phyloP scores from a whole-genome alignment of 2,797 vertebrate genomes.

The Cebuella pygmaea region DNA sequence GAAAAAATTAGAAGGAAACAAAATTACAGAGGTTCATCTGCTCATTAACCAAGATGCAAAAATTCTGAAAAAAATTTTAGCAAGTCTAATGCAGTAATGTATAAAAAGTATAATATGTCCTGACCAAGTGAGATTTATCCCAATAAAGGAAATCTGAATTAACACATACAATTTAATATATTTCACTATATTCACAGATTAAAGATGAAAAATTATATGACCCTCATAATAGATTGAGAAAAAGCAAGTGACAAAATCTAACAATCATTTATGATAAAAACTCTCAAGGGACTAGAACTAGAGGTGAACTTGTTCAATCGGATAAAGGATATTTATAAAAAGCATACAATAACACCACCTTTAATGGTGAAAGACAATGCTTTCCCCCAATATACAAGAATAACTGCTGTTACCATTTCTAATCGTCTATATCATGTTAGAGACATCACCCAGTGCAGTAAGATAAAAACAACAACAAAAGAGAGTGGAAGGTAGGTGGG shows the following conservation, averaged over 20 bases:
- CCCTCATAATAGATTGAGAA: not conserved
- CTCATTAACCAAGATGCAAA: not conserved
- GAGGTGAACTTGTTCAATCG: not conserved
- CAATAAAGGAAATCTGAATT: not conserved
- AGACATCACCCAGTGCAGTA: not conserved
- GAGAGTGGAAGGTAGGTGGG: accelerated
- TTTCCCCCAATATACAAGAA: not conserved
- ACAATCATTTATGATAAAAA: not conserved
- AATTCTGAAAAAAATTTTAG: not conserved
- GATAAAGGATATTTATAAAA: not conserved
- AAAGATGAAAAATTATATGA: not conserved
- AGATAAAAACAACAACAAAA: not conserved
- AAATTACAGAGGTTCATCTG: not conserved
- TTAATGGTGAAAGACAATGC: not conserved
- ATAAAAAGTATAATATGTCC: not conserved
- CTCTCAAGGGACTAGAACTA: not conserved
- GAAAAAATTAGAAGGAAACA: not conserved
- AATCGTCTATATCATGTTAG: not conserved
- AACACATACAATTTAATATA: not conserved
- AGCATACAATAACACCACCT: not conserved
- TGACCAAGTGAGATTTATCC: not conserved
- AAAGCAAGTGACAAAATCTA: not conserved
- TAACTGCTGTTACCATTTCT: not conserved
- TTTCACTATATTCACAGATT: not conserved
- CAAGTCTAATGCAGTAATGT: not conserved